Conservation (phyloP, 2,797 vertebrate genomes). For the Mormyrus proboscirostris region DNA sequence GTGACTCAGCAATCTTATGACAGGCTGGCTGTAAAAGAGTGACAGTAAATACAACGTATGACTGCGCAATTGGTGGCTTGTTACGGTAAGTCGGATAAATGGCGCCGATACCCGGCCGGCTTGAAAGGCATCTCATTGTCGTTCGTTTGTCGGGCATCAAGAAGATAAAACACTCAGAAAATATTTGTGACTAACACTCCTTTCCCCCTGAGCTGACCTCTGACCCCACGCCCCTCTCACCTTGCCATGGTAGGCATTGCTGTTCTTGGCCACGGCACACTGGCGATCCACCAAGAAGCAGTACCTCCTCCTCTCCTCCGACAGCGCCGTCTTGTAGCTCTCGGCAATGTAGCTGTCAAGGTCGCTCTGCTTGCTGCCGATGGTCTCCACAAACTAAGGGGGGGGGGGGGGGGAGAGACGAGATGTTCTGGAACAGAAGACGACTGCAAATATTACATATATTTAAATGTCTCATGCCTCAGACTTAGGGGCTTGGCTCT, state of each 20-base stretch:
- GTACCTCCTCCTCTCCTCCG: conserved; percentile 88
- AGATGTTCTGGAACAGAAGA: background rate
- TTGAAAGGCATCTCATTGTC: background rate
- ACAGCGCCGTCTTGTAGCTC: conserved; percentile 87
- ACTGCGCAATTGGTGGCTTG: background rate
- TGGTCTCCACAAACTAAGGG: conserved; percentile 84
- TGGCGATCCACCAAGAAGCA: conserved; percentile 98
- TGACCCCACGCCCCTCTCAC: conserved; percentile 51
- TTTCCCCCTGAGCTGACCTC: background rate
- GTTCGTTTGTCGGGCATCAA: background rate
- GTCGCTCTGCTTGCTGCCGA: conserved; percentile 89
- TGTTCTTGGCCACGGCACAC: conserved; percentile 87
- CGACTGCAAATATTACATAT: background rate
- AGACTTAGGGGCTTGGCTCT: background rate
- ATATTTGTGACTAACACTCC: background rate
- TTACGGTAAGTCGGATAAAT: background rate
- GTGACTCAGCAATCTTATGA: background rate
- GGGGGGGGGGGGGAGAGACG: background rate
- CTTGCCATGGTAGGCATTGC: conserved; percentile 87
- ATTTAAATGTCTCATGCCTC: background rate
- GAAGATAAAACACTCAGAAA: background rate
- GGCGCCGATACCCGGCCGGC: background rate
- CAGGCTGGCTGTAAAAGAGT: background rate
- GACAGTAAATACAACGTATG: background rate
- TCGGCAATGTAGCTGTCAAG: conserved; percentile 86